These are phyloP conservation scores for Trichopoda pennipes DNA, from an alignment of 2,888 invertebrate species.

Conservation along the genomic window DNA sequence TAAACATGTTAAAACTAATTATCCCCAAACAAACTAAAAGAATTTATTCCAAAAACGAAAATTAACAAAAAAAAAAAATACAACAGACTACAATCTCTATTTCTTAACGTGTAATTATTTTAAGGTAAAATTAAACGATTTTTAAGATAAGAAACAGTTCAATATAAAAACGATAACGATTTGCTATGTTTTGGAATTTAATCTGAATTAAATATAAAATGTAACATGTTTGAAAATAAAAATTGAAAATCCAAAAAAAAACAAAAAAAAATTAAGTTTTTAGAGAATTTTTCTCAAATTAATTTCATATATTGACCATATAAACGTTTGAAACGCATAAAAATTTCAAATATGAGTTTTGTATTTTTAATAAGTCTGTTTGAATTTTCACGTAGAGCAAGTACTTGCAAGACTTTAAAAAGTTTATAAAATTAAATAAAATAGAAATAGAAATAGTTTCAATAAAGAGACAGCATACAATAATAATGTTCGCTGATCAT, in stretches of 20 bases:
- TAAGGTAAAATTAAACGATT: constrained; percentile 47
- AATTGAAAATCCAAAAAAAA: constrained; percentile 5
- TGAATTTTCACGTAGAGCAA: background rate
- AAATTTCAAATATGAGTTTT: constrained; percentile 54
- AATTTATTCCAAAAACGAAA: constrained; percentile 25
- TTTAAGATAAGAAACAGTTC: constrained; percentile 41
- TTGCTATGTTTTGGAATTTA: constrained; percentile 16
- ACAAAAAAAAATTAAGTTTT: constrained; percentile 18
- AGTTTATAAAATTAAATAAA: background rate
- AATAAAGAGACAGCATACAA: background rate
- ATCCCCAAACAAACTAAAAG: constrained; percentile 59
- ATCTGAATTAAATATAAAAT: constrained; percentile 41
- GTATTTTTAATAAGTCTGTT: constrained; percentile 46
- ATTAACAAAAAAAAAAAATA: constrained; percentile 2
- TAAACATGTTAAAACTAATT: constrained; percentile 60
- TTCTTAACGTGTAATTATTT: constrained; percentile 57
- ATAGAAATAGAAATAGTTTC: too few relatives aligned
- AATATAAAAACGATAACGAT: constrained; percentile 45
- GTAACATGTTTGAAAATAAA: constrained; percentile 38
- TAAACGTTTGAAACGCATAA: constrained; percentile 40
- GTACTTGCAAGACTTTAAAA: background rate
- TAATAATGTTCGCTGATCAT: background rate
- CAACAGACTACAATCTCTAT: constrained; percentile 47
- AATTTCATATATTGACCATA: constrained; percentile 53
- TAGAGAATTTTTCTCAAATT: constrained; percentile 56